A percentile compares a stretch with the other conserved stretches of the same genome.
phyloP scores from a whole-genome alignment of 2,797 vertebrate species.

The Pogoniulus pusillus region DNA sequence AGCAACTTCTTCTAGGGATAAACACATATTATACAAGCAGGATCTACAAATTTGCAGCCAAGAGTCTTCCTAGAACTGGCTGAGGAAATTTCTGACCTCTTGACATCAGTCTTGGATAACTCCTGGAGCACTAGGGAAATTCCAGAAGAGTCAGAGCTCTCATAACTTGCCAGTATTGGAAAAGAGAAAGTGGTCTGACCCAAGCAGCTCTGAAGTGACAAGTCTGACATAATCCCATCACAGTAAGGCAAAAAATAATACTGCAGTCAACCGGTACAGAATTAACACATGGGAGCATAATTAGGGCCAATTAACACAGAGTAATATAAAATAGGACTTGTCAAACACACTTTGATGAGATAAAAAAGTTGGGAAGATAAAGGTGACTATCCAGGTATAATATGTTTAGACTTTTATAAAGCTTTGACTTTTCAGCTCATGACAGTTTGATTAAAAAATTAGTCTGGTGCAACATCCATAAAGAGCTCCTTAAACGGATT shows the following conservation, averaged over 20 bases:
- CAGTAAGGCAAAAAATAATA: constrained; percentile 34
- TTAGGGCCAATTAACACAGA: constrained; percentile 26
- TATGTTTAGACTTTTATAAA: constrained; percentile 21
- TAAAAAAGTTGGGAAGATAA: constrained; percentile 16
- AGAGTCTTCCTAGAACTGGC: constrained; percentile 66
- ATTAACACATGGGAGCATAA: constrained; percentile 11
- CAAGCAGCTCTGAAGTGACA: background rate
- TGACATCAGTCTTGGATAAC: constrained; percentile 59
- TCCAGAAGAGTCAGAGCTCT: constrained; percentile 25
- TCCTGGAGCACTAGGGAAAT: constrained; percentile 37
- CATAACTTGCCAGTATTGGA: constrained; percentile 16
- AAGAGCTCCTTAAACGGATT: constrained; percentile 23
- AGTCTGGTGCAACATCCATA: constrained; percentile 3
- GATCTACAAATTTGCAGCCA: constrained; percentile 57
- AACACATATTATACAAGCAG: constrained; percentile 62
- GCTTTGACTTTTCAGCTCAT: constrained; percentile 12
- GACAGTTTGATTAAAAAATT: constrained; percentile 54
- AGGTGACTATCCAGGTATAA: background rate
- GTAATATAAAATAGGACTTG: constrained; percentile 41
- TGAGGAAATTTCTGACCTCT: constrained; percentile 63
- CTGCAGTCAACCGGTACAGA: constrained; percentile 40
- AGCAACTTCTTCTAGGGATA: constrained; percentile 70
- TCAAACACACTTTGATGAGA: constrained; percentile 28
- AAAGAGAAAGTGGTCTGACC: constrained; percentile 41
- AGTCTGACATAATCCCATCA: constrained; percentile 37